These are phyloP conservation scores for Mystacornis crossleyi DNA, from an alignment of 2,113 vertebrate species.

Conservation along the genomic window DNA sequence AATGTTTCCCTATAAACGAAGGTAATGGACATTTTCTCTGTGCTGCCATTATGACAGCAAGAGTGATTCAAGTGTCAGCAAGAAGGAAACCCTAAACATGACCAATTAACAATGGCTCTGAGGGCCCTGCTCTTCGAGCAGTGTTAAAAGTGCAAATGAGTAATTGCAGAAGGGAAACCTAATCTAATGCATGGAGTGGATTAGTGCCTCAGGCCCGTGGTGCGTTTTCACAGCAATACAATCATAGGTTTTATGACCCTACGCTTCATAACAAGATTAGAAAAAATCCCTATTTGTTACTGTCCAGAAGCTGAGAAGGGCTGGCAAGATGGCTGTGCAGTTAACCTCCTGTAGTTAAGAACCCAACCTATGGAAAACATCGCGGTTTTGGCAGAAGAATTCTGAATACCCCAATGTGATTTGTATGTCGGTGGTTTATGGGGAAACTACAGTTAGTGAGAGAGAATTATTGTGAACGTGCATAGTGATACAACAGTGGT, in stretches of 20 bases:
- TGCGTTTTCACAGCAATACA: conserved; percentile 29
- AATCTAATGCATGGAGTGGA: not conserved
- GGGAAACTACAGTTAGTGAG: not conserved
- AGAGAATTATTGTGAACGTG: fast-evolving
- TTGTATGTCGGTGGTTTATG: not conserved
- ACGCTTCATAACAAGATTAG: conserved; percentile 8
- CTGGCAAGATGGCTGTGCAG: not conserved
- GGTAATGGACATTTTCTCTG: not conserved
- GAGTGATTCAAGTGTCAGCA: not conserved
- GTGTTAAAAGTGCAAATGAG: conserved; percentile 10
- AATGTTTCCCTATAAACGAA: not conserved
- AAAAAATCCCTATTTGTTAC: not conserved
- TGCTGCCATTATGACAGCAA: not conserved
- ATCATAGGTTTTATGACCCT: conserved; percentile 29
- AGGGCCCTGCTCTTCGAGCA: not conserved
- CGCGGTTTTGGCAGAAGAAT: not conserved
- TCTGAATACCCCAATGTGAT: not conserved
- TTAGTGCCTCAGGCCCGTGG: not conserved
- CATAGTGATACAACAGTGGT: not conserved
- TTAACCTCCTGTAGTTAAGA: not conserved
- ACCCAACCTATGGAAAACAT: not conserved
- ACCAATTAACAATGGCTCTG: conserved; percentile 13
- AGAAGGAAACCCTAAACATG: not conserved
- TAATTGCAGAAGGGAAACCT: not conserved
- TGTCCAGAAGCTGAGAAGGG: not conserved